Evolutionary conservation across 2,797 vertebrate genomes (phyloP), one percentile per base, ranked within the genome.

Genomic region (Myotis myotis): DNA sequence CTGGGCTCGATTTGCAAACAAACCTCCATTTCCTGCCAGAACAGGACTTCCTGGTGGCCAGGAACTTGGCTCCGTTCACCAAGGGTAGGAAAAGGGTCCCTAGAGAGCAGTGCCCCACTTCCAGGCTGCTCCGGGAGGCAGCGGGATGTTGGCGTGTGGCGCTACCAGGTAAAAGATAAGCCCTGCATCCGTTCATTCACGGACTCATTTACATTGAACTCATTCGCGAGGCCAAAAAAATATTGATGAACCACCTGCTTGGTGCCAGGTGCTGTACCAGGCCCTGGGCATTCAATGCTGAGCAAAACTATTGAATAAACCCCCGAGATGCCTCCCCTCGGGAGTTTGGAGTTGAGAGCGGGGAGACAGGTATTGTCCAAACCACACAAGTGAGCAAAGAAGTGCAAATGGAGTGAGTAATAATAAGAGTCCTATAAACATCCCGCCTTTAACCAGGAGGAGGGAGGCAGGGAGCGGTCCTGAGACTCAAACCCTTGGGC

Each of bases 1-100:
- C 86, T 76, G 87, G 93, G 86, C 92, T 92, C 28, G 6, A 62
- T 97, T 74, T 87, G 53, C 85, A 96, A 97, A 93, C 94, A 96
- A 81, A 96, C 94, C 93, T 95, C 44, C 2, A 80, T 92, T 97
- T 97, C 96, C 96, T 97, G 97, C 96, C 87, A 95, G 93, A 91
- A 82, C 28, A 62, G 85, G 89, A 89, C 92, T 96, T 97, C 88
- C 96, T 91, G 95, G 64, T 94, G 82, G 57, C 74, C 16, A 8
- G 71, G 90, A 93, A 60, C 86, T 96, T 95, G 79, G 90, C 94
- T 89, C 60, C 23, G 78, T 88, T 89, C 38, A 72, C 66, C 49
- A 91, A 95, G 53, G 76, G 84, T 75, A 53, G 62, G 49, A 79
- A 88, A 72, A 57, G 19, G 36, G 79, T 95, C 93, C 96, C 92